Base-by-base conservation (phyloP, 53 echinoderm and acorn worm genomes). In the Actinopyga echinites region DNA sequence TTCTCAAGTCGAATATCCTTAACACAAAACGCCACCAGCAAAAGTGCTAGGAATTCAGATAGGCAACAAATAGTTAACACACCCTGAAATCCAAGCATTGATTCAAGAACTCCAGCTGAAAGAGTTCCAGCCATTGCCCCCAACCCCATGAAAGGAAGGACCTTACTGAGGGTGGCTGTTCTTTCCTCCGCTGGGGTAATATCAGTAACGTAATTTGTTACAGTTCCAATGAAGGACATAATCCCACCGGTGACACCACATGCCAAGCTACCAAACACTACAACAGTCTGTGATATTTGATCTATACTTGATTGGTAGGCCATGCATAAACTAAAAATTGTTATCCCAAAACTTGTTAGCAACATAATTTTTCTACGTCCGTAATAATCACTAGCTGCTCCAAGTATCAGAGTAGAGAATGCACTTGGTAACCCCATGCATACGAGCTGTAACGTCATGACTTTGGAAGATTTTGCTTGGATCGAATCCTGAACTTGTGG, bases 121-220 rank as follows among this genome's bases (percentile, higher is more conserved):
- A 94, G 33, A 19, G 87, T 89, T 0, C 95, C 95, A 4, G 63
- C 65, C 31, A 91, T 87, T 24, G 83, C 73, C 3, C 95, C 95
- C 13, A 94, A 85, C 11, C 91, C 95, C 79, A 91, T 85, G 57
- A 91, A 91, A n/a, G 95, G 95, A 35, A 91, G 59, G 8, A 91
- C 87, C 42, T 86, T 84, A 69, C 95, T 94, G 0, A 94, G 87
- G 31, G 81, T 59, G 30, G 71, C 64, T 9, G 95, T 94, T 13
- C 95, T 86, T 54, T 87, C 86, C 5, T 85, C 85, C 57, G 82
- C 91, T 4, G 91, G 95, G 7, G 95, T 94, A 36, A 34, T 56
- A 36, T 94, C 95, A 13, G 91, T 94, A 57, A 94, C 74, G 74
- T 89, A 94, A 65, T 91, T 89, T 44, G 90, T 89, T 3, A 94